Evolutionary conservation across 2,113 vertebrate genomes (phyloP), one percentile per base, ranked within the genome.

Genomic region (Perccottus glenii): DNA sequence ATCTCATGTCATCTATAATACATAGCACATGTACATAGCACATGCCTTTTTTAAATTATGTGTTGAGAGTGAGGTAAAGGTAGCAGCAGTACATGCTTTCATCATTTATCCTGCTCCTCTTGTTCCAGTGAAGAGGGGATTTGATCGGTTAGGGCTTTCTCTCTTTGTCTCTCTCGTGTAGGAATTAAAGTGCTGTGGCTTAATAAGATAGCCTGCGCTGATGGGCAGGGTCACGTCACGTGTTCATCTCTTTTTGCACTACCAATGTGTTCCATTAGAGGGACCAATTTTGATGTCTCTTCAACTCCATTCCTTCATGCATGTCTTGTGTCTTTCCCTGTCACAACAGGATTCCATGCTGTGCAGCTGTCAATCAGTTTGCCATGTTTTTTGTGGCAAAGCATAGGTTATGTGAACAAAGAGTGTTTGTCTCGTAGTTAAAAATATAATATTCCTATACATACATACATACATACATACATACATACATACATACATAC

Each of bases 181-280:
- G 43, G 84, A 82, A 86, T 89, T 85, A 89, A 68, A 75, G 81
- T 81, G 83, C 73, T 80, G 59, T 71, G 73, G 70, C 56, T 85
- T 83, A 81, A 79, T 87, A 82, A 75, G 9, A 76, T 67, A 68
- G 68, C 55, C 64, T 56, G 32, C 40, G 62, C 27, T 56, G 70
- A 67, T 64, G 73, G 64, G 66, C 46, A 36, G 60, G 65, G 66
- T 55, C 57, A 63, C 33, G 55, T 83, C 80, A 81, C 73, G 16
- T 81, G 66, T 75, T 57, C 36, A 75, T 14, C 57, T 70, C 73
- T 64, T 50, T 27, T 10, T 89, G 90, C 80, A 89, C 63, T 92
- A 84, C 87, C 72, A 2, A 42, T 65, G 59, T 78, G 4, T 42
- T 84, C 90, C 92, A 88, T 88, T 67, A 91, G 90, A 91, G 89